phyloP scores from a whole-genome alignment of 1,140 invertebrate species.

The Heliconius hewitsoni region DNA sequence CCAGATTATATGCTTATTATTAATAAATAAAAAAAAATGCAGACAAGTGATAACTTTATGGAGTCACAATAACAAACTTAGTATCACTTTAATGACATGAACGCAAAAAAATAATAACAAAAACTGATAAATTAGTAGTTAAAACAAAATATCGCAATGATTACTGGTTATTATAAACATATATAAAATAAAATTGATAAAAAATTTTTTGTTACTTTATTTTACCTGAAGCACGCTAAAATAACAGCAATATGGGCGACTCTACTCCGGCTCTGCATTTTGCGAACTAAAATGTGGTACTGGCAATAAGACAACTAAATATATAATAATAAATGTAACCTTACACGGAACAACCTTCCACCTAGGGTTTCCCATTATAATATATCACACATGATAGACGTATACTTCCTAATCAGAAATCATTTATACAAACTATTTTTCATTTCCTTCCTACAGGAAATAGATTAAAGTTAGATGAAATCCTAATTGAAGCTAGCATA shows the following conservation, averaged over 20 bases:
- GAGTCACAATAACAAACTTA: background rate
- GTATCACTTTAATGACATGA: background rate
- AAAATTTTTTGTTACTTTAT: background rate
- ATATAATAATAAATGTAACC: slow-evolving; percentile 47
- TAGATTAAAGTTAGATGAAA: background rate
- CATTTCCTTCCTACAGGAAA: slow-evolving; percentile 33
- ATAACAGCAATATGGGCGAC: slow-evolving; percentile 61
- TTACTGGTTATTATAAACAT: slow-evolving; percentile 3
- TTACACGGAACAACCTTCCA: slow-evolving; percentile 60
- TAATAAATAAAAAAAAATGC: background rate
- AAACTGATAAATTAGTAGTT: background rate
- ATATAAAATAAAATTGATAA: background rate
- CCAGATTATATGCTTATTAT: background rate
- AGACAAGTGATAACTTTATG: background rate
- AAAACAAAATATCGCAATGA: slow-evolving; percentile 15
- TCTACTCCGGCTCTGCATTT: slow-evolving; percentile 70
- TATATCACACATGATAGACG: slow-evolving; percentile 32
- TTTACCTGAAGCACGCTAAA: slow-evolving; percentile 62
- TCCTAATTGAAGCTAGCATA: background rate
- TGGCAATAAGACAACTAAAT: slow-evolving; percentile 50
- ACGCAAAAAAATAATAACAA: slow-evolving; percentile 1
- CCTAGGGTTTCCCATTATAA: slow-evolving; percentile 50
- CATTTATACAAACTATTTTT: slow-evolving; percentile 29
- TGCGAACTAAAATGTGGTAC: slow-evolving; percentile 65
- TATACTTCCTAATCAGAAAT: slow-evolving; percentile 43